These are phyloP conservation scores for Bellardia bayeri DNA, from an alignment of 2,888 invertebrate species.

Conservation along the genomic window DNA sequence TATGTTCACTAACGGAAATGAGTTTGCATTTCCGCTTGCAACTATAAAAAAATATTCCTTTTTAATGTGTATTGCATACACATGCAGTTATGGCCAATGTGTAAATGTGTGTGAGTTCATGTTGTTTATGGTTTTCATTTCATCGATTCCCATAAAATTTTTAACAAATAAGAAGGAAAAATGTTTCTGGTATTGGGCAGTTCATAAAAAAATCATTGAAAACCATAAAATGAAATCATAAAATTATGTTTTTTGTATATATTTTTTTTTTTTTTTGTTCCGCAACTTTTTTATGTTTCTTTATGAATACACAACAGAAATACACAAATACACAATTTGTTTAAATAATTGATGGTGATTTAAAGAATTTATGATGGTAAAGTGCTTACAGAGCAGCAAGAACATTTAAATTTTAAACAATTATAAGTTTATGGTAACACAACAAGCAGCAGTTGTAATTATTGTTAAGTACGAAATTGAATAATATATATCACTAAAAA, in stretches of 20 bases:
- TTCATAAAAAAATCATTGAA: constrained; percentile 40
- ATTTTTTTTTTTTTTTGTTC: too few relatives aligned
- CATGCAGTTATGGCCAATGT: not conserved
- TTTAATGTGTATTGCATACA: constrained; percentile 47
- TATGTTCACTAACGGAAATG: constrained; percentile 70
- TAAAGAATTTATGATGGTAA: not conserved
- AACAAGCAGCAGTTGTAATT: too few relatives aligned
- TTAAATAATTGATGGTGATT: constrained; percentile 3
- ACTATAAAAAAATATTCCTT: constrained; percentile 54
- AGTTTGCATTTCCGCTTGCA: constrained; percentile 72
- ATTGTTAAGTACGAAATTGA: too few relatives aligned
- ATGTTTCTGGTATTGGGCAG: constrained; percentile 19
- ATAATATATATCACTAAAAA: too few relatives aligned
- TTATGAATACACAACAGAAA: constrained; percentile 28
- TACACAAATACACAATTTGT: constrained; percentile 5
- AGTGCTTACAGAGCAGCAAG: not conserved
- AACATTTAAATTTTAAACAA: constrained; percentile 13
- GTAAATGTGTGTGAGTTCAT: not conserved
- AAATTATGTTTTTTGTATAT: constrained; percentile 55
- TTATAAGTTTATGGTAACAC: not conserved
- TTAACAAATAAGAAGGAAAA: constrained; percentile 33
- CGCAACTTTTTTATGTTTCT: not conserved
- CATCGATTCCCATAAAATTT: constrained; percentile 65
- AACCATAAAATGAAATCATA: constrained; percentile 57
- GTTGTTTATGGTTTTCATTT: constrained; percentile 39